Conservation (phyloP, 2,113 vertebrate genomes). For the Corythaeola cristata region DNA sequence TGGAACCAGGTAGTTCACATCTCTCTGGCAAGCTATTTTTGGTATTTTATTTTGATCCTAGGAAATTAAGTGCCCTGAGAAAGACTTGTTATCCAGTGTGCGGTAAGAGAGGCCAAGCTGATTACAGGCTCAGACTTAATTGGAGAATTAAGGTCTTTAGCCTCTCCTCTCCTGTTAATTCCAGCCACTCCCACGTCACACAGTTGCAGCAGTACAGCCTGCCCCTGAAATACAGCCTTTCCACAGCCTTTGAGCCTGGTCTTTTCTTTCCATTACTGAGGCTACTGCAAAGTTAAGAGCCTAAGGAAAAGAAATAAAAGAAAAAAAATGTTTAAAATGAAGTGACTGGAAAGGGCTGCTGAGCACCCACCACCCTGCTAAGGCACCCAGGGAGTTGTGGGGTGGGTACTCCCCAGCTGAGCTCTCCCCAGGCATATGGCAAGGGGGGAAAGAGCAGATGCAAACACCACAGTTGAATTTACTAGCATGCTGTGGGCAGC, state of each 20-base stretch:
- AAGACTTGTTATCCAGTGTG: not conserved
- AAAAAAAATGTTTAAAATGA: not conserved
- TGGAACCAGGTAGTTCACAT: not conserved
- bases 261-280: not conserved
- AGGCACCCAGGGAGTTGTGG: not conserved
- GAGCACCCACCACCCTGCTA: not conserved
- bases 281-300: not conserved
- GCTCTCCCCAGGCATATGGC: not conserved
- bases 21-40: not conserved
- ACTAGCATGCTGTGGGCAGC: not conserved
- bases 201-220: not conserved
- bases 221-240: not conserved
- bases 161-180: not conserved
- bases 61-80: not conserved
- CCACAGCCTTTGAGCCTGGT: not conserved
- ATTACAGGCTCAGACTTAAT: conserved; percentile 5
- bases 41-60: not conserved
- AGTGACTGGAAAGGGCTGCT: not conserved
- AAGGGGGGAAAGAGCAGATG: not conserved
- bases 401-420: not conserved
- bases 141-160: not conserved
- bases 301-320: not conserved
- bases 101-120: not conserved
- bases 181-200: not conserved
- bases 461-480: not conserved